Base-by-base conservation (phyloP, 2,888 invertebrate genomes). In the Folsomia manolachei region DNA sequence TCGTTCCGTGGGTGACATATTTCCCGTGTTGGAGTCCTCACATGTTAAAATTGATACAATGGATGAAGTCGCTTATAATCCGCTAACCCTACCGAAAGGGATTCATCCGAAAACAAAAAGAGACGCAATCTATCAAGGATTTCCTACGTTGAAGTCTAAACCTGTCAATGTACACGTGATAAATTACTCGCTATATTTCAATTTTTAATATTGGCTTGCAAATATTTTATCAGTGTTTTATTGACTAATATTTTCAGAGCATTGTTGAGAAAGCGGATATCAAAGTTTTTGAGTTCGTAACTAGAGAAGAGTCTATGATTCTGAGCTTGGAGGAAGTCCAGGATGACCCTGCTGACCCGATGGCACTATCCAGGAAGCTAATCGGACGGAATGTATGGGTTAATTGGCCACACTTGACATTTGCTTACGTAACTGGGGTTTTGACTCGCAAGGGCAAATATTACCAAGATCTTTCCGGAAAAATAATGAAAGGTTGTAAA, bases 71-170 rank as follows among this genome's bases (percentile, higher is more conserved):
- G 83, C 87, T 1, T 87, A 92, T 18, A 86, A 89, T 0, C 82
- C 79, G 7, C 84, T 86, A 0, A 84, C 87, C 79, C 84, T 95
- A 23, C 85, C 88, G 1, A 88, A 90, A 73, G 94, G 94, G 7
- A 86, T 92, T 74, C 87, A 90, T 82, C 88, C 89, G 0, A 90
- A 89, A 70, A 90, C 89, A 0, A 85, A 86, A 71, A 84, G 89
- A 39, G 89, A 91, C 81, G 87, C 91, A 67, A 89, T 91, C 82
- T 93, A 90, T 84, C 92, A 93, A 0, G 97, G 97, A 11, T 98
- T 98, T 83, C 97, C 97, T 0, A 95, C 95, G 0, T 88, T 97
- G 84, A 90, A 90, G 79, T 92, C 95, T 84, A 85, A 97, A 52
- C 86, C 90, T 25, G 94, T 94, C 83, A 87, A 85, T 82, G 93